These are phyloP conservation scores for Pygathrix nemaeus DNA, from an alignment of 2,113 vertebrate species.

Conservation along the genomic window DNA sequence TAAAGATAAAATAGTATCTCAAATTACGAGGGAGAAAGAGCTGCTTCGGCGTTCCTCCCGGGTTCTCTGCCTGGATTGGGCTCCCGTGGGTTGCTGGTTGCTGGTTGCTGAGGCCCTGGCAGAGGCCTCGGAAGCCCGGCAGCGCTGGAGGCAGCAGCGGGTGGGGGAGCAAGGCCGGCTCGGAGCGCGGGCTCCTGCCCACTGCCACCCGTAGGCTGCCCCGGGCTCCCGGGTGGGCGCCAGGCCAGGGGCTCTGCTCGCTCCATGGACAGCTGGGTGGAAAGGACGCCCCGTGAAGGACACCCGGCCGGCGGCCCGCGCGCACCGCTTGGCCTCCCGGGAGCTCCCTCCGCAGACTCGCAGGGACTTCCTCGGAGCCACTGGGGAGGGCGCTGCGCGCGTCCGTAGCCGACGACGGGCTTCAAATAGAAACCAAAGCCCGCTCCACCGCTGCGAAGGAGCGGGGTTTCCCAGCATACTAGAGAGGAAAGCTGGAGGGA, in stretches of 20 bases:
- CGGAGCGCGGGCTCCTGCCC: too few relatives aligned
- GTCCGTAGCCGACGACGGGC: fast-evolving
- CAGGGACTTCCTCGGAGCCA: neutral
- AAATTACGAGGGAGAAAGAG: neutral
- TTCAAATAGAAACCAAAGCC: neutral
- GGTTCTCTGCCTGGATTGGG: neutral
- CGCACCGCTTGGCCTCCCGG: neutral
- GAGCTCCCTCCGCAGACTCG: neutral
- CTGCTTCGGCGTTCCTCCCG: neutral
- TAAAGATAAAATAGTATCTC: neutral
- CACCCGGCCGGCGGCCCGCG: neutral
- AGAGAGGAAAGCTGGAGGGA: too few relatives aligned
- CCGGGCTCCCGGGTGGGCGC: neutral
- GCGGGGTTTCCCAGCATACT: neutral
- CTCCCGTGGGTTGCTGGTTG: neutral
- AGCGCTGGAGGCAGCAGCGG: neutral
- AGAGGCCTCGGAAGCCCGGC: neutral
- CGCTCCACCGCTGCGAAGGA: fast-evolving
- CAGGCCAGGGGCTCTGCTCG: neutral
- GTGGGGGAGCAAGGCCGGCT: too few relatives aligned
- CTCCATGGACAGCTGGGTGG: neutral
- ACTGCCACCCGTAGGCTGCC: neutral
- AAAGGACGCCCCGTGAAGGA: neutral
- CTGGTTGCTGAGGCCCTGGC: neutral
- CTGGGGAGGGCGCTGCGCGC: too few relatives aligned